Percentiles rank a stretch among this genome's conserved stretches.
phyloP scores from a whole-genome alignment of 2,888 invertebrate genomes.

The Heteromyza rotundicornis region DNA sequence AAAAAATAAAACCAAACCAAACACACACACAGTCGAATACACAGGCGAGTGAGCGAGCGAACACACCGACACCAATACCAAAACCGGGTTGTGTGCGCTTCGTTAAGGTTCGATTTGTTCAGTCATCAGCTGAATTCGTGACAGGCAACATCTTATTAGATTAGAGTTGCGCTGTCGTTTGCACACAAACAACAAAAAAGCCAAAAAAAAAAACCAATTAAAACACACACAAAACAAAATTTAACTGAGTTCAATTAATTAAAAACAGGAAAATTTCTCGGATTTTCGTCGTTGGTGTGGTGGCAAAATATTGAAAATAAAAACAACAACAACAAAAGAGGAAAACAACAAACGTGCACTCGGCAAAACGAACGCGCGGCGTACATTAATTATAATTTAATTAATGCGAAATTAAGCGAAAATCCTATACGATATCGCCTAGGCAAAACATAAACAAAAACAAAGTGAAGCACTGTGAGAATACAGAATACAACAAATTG shows the following conservation, averaged over 20 bases:
- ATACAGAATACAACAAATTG: no score
- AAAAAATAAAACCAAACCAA: slow-evolving; percentile 5
- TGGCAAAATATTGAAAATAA: background rate
- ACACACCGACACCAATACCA: slow-evolving; percentile 17
- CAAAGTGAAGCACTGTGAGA: background rate
- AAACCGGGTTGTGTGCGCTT: slow-evolving; percentile 58
- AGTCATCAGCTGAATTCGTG: slow-evolving; percentile 64
- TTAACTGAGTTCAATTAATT: slow-evolving; percentile 7
- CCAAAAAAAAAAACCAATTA: slow-evolving; percentile 13
- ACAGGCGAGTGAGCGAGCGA: slow-evolving; percentile 18
- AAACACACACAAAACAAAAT: background rate
- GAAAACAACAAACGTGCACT: slow-evolving; percentile 8
- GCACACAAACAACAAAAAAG: slow-evolving; percentile 15
- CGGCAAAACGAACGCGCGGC: no score
- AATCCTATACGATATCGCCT: background rate
- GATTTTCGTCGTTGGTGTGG: slow-evolving; percentile 2
- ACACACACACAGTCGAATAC: slow-evolving; percentile 24
- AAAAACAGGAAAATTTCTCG: slow-evolving; percentile 24
- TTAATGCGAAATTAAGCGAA: background rate
- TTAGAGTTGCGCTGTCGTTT: slow-evolving; percentile 50
- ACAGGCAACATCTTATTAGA: slow-evolving; percentile 61
- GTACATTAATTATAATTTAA: background rate
- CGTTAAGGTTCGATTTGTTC: slow-evolving; percentile 60
- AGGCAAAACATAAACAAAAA: background rate
- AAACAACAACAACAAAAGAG: slow-evolving; percentile 11